Evolutionary conservation across 2,888 invertebrate genomes (phyloP).

Genomic region (Unio pictorum): DNA sequence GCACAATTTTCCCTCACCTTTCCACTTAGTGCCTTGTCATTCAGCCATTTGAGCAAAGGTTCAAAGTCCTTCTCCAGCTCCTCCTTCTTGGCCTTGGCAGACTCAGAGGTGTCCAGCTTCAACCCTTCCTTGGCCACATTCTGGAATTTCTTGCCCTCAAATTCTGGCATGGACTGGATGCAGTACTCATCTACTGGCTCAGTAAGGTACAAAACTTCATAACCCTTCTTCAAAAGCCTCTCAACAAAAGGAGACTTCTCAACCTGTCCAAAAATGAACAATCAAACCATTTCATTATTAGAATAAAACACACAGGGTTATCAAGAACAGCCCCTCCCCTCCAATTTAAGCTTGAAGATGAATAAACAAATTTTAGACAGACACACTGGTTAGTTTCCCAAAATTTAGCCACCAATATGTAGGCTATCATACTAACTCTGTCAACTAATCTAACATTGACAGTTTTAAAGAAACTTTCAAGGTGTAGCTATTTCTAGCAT

Average conservation of each 20-base stretch:
- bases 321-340: no score
- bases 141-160: constrained; percentile 96
- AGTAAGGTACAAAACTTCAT: constrained; percentile 92
- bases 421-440: no score
- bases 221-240: constrained; percentile 90
- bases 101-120: constrained; percentile 81
- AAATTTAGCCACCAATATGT: no score
- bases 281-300: not conserved
- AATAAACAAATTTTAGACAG: no score
- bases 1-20: constrained; percentile 73
- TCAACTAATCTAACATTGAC: no score
- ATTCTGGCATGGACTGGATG: constrained; percentile 95
- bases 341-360: no score
- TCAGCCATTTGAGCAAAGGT: constrained; percentile 92
- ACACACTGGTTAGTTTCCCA: no score
- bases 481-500: no score
- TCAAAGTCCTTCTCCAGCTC: constrained; percentile 85
- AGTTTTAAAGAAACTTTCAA: no score
- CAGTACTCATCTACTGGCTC: constrained; percentile 99
- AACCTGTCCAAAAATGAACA: constrained; percentile 73
- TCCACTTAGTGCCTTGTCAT: constrained; percentile 84
- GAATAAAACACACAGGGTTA: not conserved
- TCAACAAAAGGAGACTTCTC: constrained; percentile 94
- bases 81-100: constrained; percentile 81
- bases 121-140: constrained; percentile 99